Percentiles rank a stretch among this genome's conserved stretches.
phyloP scores from a whole-genome alignment of 2,888 invertebrate species.

The Rhingia rostrata region DNA sequence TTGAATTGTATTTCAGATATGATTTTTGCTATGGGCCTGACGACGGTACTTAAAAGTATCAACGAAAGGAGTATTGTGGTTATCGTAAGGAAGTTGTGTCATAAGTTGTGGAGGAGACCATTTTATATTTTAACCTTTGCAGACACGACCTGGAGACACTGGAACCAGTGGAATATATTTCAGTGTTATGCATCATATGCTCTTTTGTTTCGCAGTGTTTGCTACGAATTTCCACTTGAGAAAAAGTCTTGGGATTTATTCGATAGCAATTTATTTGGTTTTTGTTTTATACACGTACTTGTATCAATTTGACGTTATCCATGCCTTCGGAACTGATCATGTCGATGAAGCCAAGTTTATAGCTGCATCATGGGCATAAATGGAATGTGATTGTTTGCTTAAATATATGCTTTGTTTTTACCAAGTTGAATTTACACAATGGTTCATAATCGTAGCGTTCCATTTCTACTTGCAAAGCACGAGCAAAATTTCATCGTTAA shows the following conservation, averaged over 20 bases:
- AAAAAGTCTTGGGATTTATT: conserved; percentile 52
- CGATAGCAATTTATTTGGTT: conserved; percentile 52
- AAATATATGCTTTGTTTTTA: no score
- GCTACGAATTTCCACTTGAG: conserved; percentile 50
- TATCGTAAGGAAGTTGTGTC: conserved; percentile 4
- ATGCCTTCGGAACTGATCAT: conserved; percentile 71
- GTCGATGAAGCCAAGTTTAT: conserved; percentile 34
- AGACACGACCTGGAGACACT: conserved; percentile 44
- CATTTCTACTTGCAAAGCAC: no score
- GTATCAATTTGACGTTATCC: conserved; percentile 61
- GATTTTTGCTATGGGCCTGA: conserved; percentile 52
- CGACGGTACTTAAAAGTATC: conserved; percentile 34
- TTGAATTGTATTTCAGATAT: conserved; percentile 21
- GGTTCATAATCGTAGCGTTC: no score
- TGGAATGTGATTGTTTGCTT: neutral
- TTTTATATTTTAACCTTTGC: neutral
- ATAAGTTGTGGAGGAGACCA: no score
- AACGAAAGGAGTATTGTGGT: neutral
- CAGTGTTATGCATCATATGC: conserved; percentile 38
- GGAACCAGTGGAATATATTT: conserved; percentile 49
- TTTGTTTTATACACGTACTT: conserved; percentile 40
- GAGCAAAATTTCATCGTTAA: no score
- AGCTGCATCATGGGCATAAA: conserved; percentile 29
- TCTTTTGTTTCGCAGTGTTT: conserved; percentile 29
- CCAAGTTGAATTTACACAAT: no score